Percentiles rank a stretch among this genome's conserved stretches.
These are phyloP conservation scores for Meliscaeva auricollis DNA, from an alignment of 2,888 invertebrate genomes.

Conservation along the genomic window DNA sequence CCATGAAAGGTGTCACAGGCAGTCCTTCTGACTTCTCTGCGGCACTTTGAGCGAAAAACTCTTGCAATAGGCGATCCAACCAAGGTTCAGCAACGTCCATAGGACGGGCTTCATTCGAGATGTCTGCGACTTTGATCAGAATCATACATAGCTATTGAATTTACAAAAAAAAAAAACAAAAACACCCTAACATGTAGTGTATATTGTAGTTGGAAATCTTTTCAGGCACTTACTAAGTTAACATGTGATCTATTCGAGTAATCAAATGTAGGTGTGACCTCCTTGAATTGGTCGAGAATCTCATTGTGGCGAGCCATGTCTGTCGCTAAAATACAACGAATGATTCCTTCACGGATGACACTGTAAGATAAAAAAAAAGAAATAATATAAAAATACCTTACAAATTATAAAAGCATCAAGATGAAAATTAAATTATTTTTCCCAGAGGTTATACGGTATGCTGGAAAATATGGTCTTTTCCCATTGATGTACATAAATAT, in stretches of 20 bases:
- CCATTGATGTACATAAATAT: too few relatives aligned
- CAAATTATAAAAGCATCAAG: neutral
- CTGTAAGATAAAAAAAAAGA: conserved; percentile 78
- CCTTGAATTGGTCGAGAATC: conserved; percentile 89
- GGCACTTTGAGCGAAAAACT: conserved; percentile 92
- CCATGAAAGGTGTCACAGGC: conserved; percentile 94
- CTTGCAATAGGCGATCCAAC: conserved; percentile 89
- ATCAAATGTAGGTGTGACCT: conserved; percentile 88
- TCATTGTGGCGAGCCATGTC: conserved; percentile 93
- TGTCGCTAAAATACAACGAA: conserved; percentile 90
- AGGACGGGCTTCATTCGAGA: conserved; percentile 92
- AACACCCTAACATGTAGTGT: conserved; percentile 13
- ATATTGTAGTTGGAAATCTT: neutral
- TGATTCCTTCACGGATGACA: conserved; percentile 91
- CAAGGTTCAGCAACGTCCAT: conserved; percentile 94
- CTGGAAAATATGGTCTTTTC: too few relatives aligned
- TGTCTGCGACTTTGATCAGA: conserved; percentile 93
- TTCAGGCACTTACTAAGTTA: conserved; percentile 86
- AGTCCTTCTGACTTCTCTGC: conserved; percentile 92
- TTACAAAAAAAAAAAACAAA: too few relatives aligned
- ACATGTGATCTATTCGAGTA: conserved; percentile 88
- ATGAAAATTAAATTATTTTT: neutral
- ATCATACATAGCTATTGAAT: conserved; percentile 89
- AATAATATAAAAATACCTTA: conserved; percentile 2
- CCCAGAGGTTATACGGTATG: too few relatives aligned